A percentile compares a stretch with the other conserved stretches of the same genome.
Evolutionary conservation across 2,113 vertebrate species (phyloP).

Genomic region (Thalassarche chlororhynchos): DNA sequence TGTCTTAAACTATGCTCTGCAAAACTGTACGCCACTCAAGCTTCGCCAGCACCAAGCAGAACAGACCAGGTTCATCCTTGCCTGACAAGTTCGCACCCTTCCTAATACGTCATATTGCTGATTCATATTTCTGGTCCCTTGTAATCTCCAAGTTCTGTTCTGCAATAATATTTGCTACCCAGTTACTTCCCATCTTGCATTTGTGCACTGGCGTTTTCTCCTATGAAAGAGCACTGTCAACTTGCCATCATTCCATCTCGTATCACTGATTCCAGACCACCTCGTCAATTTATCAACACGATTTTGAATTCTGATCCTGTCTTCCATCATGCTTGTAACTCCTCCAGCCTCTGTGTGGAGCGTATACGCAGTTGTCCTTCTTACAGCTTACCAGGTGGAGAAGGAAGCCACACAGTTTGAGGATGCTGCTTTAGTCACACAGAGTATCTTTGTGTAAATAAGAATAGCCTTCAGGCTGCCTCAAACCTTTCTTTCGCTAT

Average conservation of each 20-base stretch:
- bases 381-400: neutral
- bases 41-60: neutral
- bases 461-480: neutral
- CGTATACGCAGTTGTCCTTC: neutral
- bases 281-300: neutral
- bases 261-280: neutral
- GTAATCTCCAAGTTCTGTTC: neutral
- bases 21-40: neutral
- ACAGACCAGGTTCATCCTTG: neutral
- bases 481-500: neutral
- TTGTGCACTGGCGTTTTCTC: neutral
- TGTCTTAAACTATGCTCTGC: neutral
- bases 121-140: neutral
- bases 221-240: neutral
- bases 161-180: neutral
- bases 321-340: neutral
- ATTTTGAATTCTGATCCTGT: neutral
- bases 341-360: neutral
- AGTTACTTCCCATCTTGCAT: neutral
- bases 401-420: neutral
- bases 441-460: neutral
- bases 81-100: neutral
- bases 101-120: no score
- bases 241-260: neutral
- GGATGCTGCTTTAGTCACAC: neutral